Evolutionary conservation across 2,797 vertebrate genomes (phyloP), one percentile per base, ranked within the genome.

Genomic region (Pseudochirops cupreus): DNA sequence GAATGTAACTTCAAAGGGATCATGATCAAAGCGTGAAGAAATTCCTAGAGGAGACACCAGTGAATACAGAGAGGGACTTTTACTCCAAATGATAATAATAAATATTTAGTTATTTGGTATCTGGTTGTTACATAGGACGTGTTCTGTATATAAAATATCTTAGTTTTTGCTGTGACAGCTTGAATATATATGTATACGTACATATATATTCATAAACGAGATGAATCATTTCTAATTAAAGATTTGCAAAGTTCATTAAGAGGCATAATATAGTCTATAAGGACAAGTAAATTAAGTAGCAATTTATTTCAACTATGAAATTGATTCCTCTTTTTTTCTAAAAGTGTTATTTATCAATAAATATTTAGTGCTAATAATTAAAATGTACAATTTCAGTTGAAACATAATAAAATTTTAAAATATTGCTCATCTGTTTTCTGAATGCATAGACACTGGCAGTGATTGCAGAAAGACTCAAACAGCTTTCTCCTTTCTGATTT

Each of bases 21-120:
- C 96, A 98, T 99, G 99, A 99, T 99, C 99, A 99, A 99, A 99
- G 99, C 99, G 94, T 98, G 98, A 99, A 99, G 98, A 98, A 98
- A 99, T 99, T 99, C 99, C 99, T 98, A 98, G 97, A 97, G 98
- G 98, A 98, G 96, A 97, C 94, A 97, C 97, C 97, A 99, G 98
- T 98, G 97, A 96, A 98, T 99, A 98, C 98, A 98, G 98, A 98
- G 97, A 98, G 97, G 97, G 94, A 98, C 99, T 98, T 97, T 98
- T 98, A 87, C 98, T 98, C 97, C 98, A 98, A 98, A 96, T 98
- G 98, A 91, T 98, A 99, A 99, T 99, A 98, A 98, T 46, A 46
- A 46, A 97, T 98, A 97, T 98, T 99, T 98, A 98, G 98, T 97
- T 99, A 98, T 98, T 99, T 99, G 99, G 98, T 98, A 98, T 98